Conservation (phyloP, 2,113 vertebrate genomes). For the Festucalex cinctus region DNA sequence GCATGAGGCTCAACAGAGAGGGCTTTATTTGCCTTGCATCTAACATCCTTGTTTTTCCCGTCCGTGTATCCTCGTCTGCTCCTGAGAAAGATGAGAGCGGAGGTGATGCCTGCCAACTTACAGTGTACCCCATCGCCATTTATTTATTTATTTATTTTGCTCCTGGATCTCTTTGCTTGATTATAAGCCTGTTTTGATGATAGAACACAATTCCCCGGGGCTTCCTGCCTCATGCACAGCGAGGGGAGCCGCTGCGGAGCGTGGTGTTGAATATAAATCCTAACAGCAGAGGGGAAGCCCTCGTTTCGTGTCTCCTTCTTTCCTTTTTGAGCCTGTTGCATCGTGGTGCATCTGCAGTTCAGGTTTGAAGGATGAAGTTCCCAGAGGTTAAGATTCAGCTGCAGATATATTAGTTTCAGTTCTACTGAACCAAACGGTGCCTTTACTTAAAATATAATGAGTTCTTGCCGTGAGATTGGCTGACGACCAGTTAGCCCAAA, state of each 20-base stretch:
- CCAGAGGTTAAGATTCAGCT: not conserved
- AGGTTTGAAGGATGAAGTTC: not conserved
- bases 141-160: constrained; percentile 1
- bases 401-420: not conserved
- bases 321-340: constrained; percentile 19
- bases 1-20: constrained; percentile 45
- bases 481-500: not conserved
- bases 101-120: constrained; percentile 22
- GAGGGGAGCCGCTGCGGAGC: constrained; percentile 30
- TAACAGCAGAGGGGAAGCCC: constrained; percentile 26
- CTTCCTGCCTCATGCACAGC: constrained; percentile 20
- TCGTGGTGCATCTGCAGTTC: constrained; percentile 6
- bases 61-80: constrained; percentile 8
- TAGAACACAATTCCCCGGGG: constrained; percentile 25
- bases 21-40: constrained; percentile 39
- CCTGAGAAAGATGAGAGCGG: constrained; percentile 37
- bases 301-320: not conserved
- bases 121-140: constrained; percentile 12
- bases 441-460: not conserved
- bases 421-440: not conserved
- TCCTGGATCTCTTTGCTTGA: constrained; percentile 24
- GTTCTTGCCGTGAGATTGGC: too few relatives aligned
- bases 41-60: constrained; percentile 24
- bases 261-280: constrained; percentile 50
- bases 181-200: constrained; percentile 30